Percentiles rank a stretch among this genome's conserved stretches.
phyloP scores from a whole-genome alignment of 2,888 invertebrate species.

The Microdon myrmicae region DNA sequence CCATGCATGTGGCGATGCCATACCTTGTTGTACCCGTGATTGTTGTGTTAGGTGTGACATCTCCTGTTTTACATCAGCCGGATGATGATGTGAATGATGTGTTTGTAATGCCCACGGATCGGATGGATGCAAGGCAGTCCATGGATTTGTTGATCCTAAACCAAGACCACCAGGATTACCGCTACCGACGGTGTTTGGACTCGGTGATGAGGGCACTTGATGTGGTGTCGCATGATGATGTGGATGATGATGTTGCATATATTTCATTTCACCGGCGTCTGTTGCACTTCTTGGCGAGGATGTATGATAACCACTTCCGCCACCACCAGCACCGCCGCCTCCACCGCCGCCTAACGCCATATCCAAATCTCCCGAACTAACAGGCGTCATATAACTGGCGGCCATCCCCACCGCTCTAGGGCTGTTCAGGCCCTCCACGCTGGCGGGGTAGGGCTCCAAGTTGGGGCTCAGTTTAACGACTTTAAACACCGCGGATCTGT shows the following conservation, averaged over 20 bases:
- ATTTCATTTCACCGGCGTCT: slow-evolving; percentile 95
- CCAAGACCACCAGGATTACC: slow-evolving; percentile 65
- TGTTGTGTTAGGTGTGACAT: slow-evolving; percentile 71
- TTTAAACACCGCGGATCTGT: slow-evolving; percentile 66
- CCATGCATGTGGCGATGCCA: slow-evolving; percentile 85
- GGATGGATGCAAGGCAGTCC: slow-evolving; percentile 82
- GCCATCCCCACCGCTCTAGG: slow-evolving; percentile 88
- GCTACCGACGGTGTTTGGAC: slow-evolving; percentile 70
- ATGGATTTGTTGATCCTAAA: slow-evolving; percentile 74
- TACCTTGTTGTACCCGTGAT: slow-evolving; percentile 70
- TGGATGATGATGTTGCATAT: slow-evolving; percentile 87
- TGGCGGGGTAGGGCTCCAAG: slow-evolving; percentile 69
- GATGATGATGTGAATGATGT: slow-evolving; percentile 78
- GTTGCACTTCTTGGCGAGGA: slow-evolving; percentile 84
- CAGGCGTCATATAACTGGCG: slow-evolving; percentile 94
- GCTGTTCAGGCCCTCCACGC: slow-evolving; percentile 69
- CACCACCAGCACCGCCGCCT: slow-evolving; percentile 68
- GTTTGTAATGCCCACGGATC: slow-evolving; percentile 86
- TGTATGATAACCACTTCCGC: slow-evolving; percentile 77
- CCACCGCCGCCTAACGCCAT: slow-evolving; percentile 78
- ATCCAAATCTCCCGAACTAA: slow-evolving; percentile 80
- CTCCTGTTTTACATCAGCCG: slow-evolving; percentile 82
- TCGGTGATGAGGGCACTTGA: slow-evolving; percentile 76
- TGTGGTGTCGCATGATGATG: slow-evolving; percentile 83
- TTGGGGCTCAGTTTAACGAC: slow-evolving; percentile 69